Percentiles rank a stretch among this genome's conserved stretches.
These are phyloP conservation scores for Craterocephalus amniculus DNA, from an alignment of 2,797 vertebrate genomes.

Conservation along the genomic window DNA sequence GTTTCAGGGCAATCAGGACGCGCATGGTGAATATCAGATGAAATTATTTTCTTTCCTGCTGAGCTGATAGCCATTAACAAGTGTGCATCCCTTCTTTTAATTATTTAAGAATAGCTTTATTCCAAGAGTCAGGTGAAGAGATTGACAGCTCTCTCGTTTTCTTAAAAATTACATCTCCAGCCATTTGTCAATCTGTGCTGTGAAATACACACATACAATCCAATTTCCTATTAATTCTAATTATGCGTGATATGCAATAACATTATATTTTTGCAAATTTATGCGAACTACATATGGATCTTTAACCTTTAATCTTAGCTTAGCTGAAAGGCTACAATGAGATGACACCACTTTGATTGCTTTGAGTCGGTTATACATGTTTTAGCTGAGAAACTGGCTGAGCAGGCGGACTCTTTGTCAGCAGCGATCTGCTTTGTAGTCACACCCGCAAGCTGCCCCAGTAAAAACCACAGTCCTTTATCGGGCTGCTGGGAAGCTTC, in stretches of 20 bases:
- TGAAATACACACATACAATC: not conserved
- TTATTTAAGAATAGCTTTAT: no score
- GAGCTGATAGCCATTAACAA: no score
- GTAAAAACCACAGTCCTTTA: slow-evolving; percentile 34
- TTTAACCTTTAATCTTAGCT: not conserved
- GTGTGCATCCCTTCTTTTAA: no score
- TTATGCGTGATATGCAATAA: no score
- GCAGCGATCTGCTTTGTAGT: slow-evolving; percentile 7
- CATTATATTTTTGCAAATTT: not conserved
- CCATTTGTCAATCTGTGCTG: slow-evolving; percentile 3
- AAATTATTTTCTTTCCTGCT: no score
- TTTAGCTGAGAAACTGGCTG: not conserved
- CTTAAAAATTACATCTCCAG: not conserved
- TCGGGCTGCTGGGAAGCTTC: slow-evolving; percentile 33
- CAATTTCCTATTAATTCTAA: not conserved
- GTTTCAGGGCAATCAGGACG: no score
- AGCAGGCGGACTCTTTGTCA: slow-evolving; percentile 13
- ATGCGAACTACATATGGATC: not conserved
- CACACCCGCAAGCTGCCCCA: slow-evolving; percentile 23
- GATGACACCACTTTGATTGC: not conserved
- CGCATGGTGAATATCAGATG: no score
- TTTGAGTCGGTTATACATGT: slow-evolving; percentile 1
- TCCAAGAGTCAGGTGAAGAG: not conserved
- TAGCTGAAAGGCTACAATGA: not conserved
- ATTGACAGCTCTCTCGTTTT: slow-evolving; percentile 13